Conservation (phyloP, 1,140 invertebrate genomes). For the Trypoxylus dichotomus region DNA sequence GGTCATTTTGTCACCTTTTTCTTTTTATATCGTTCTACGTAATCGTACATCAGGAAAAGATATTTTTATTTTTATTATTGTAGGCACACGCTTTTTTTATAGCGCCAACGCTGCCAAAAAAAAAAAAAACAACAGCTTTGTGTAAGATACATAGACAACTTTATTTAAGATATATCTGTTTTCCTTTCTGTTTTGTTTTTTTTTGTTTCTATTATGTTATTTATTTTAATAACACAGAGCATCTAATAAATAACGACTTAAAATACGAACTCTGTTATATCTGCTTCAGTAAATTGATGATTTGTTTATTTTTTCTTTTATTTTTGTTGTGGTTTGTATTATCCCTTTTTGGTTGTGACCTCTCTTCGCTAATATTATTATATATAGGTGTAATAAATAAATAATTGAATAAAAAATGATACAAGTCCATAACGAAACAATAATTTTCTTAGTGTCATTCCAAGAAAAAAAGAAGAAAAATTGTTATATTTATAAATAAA, state of each 20-base stretch:
- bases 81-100: neutral
- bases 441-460: constrained; percentile 51
- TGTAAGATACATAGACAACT: neutral
- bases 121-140: neutral
- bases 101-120: neutral
- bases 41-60: neutral
- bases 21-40: neutral
- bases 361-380: constrained; percentile 1
- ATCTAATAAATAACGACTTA: neutral
- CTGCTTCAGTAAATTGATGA: neutral
- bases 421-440: constrained; percentile 41
- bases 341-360: constrained; percentile 23
- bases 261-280: neutral
- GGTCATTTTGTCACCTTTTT: neutral
- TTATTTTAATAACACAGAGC: neutral
- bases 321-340: neutral
- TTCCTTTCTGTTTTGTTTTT: neutral
- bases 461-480: constrained; percentile 38
- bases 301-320: too few relatives aligned
- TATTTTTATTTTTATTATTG: neutral
- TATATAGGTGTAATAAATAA: constrained; percentile 21
- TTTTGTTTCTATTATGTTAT: neutral
- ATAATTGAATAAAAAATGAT: constrained; percentile 26
- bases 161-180: neutral
- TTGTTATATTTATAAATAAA: constrained; percentile 42